phyloP scores from a whole-genome alignment of 2,797 vertebrate genomes.

The Molothrus ater region DNA sequence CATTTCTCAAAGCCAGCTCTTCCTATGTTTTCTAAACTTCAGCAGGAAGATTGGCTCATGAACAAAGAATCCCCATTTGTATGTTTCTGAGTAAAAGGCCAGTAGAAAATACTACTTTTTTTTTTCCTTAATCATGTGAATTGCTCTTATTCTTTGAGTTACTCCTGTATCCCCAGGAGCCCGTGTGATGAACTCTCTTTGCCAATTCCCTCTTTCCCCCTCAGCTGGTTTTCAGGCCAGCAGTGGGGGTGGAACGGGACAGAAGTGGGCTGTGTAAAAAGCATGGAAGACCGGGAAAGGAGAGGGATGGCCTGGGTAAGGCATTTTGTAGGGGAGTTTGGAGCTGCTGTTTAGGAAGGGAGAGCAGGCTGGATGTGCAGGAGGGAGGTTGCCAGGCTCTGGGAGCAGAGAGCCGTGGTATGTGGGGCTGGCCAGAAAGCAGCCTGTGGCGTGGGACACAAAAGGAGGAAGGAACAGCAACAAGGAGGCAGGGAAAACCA shows the following conservation, averaged over 20 bases:
- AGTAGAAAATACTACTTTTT: not conserved
- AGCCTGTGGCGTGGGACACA: not conserved
- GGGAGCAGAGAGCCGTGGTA: not conserved
- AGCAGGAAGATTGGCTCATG: not conserved
- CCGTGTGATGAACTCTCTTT: not conserved
- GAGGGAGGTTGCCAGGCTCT: conserved; percentile 45
- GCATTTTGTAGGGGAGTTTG: not conserved
- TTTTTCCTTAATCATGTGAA: not conserved
- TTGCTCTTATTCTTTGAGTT: not conserved
- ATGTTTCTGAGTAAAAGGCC: not conserved
- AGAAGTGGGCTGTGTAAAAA: not conserved
- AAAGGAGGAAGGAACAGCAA: conserved; percentile 28
- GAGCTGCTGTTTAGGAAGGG: not conserved
- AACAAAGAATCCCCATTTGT: not conserved
- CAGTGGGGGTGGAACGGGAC: not conserved
- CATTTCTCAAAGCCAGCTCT: not conserved
- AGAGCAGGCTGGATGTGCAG: not conserved
- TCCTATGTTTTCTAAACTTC: not conserved
- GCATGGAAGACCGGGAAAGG: not conserved
- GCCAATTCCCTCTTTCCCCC: not conserved
- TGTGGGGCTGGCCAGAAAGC: conserved; percentile 33
- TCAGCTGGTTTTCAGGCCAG: not conserved
- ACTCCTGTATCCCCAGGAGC: not conserved
- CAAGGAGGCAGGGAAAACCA: not conserved
- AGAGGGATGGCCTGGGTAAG: not conserved